These are phyloP conservation scores for Stictocephala bisonia DNA, from an alignment of 2,888 invertebrate genomes.

Conservation along the genomic window DNA sequence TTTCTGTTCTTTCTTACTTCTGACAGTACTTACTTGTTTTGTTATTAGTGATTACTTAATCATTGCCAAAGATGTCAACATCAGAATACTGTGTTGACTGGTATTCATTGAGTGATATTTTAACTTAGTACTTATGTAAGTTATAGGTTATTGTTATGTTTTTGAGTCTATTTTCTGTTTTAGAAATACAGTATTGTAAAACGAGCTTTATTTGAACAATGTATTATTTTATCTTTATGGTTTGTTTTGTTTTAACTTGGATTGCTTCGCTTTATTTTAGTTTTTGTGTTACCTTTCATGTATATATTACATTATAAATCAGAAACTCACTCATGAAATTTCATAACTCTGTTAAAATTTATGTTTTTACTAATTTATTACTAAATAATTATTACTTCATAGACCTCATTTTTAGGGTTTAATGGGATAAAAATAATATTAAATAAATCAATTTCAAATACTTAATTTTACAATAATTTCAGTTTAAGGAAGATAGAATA, in stretches of 20 bases:
- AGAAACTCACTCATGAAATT: slow-evolving; percentile 51
- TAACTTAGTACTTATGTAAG: neutral
- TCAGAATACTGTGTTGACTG: slow-evolving; percentile 13
- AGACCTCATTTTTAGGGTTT: too few species aligned
- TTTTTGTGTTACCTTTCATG: neutral
- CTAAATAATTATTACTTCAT: too few species aligned
- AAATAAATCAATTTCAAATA: too few species aligned
- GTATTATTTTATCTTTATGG: neutral
- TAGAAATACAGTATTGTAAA: neutral
- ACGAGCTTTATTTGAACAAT: neutral
- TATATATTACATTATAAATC: neutral
- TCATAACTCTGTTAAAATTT: too few species aligned
- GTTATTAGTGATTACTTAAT: slow-evolving; percentile 22
- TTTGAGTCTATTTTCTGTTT: neutral
- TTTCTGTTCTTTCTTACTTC: neutral
- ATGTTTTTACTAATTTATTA: too few species aligned
- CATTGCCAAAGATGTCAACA: slow-evolving; percentile 29
- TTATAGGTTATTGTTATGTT: neutral
- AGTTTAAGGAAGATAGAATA: too few species aligned
- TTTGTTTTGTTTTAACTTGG: neutral
- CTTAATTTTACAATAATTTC: too few species aligned
- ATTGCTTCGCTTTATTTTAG: neutral
- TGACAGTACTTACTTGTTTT: neutral
- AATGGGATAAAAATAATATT: too few species aligned
- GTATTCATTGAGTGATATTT: slow-evolving; percentile 21